Conservation (phyloP, 1,140 invertebrate genomes). For the Aphaenogaster ashmeadi region DNA sequence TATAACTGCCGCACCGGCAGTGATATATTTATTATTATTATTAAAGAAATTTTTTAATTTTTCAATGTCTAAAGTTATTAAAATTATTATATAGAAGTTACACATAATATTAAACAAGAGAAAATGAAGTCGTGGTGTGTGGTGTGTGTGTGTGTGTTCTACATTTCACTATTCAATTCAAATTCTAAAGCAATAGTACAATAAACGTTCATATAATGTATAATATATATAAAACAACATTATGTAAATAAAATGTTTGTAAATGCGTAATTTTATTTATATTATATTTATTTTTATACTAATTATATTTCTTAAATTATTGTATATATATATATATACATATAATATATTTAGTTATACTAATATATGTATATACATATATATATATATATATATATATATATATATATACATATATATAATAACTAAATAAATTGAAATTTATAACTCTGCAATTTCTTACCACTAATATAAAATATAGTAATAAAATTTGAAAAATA, state of each 20-base stretch:
- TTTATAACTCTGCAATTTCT: neutral
- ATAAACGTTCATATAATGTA: neutral
- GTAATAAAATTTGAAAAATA: neutral
- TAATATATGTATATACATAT: too few species aligned
- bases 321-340: too few species aligned
- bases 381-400: too few species aligned
- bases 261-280: neutral
- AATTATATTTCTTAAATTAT: too few species aligned
- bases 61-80: neutral
- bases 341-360: too few species aligned
- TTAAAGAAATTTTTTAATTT: neutral
- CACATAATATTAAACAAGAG: neutral
- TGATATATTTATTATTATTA: constrained; percentile 13
- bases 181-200: neutral
- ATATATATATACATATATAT: too few species aligned
- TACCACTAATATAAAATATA: neutral
- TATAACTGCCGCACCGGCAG: neutral
- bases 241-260: too few species aligned
- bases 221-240: too few species aligned
- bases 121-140: neutral
- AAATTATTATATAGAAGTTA: neutral
- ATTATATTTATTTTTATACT: too few species aligned
- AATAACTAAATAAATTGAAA: neutral
- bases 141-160: neutral
- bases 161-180: neutral